Percentiles rank a stretch among this genome's conserved stretches.
Evolutionary conservation across 2,113 vertebrate genomes (phyloP).

Genomic region (Chunga burmeisteri): DNA sequence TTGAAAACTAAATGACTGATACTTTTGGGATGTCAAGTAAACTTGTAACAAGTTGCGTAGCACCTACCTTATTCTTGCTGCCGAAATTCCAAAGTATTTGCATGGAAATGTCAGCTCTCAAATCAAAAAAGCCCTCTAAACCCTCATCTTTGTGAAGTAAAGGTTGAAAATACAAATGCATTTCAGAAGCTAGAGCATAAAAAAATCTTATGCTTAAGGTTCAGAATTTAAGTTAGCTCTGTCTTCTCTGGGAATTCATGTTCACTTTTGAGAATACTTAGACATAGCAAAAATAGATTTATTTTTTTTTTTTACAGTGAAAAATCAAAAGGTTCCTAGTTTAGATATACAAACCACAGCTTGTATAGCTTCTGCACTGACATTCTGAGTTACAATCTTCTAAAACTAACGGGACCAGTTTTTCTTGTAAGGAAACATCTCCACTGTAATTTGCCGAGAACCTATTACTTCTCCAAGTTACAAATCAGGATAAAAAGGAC

Average conservation of each 20-base stretch:
- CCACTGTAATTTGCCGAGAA: neutral
- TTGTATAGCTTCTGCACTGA: neutral
- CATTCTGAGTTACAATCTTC: neutral
- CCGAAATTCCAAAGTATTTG: neutral
- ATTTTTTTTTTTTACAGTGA: fast-evolving
- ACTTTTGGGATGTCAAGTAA: neutral
- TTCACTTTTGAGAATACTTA: neutral
- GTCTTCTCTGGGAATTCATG: neutral
- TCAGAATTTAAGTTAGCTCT: neutral
- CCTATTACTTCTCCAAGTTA: neutral
- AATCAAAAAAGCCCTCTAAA: neutral
- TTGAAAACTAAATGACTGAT: neutral
- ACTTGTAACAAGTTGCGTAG: neutral
- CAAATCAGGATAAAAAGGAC: neutral
- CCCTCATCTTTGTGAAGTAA: fast-evolving
- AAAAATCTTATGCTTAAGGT: neutral
- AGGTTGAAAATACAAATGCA: neutral
- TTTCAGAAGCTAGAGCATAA: neutral
- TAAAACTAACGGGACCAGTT: neutral
- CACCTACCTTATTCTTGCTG: neutral
- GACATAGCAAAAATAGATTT: fast-evolving
- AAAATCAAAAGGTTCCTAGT: neutral
- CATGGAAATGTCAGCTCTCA: neutral
- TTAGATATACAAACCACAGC: neutral
- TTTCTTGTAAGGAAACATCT: neutral